Evolutionary conservation across 2,888 invertebrate species (phyloP).

Genomic region (Meganola albula): DNA sequence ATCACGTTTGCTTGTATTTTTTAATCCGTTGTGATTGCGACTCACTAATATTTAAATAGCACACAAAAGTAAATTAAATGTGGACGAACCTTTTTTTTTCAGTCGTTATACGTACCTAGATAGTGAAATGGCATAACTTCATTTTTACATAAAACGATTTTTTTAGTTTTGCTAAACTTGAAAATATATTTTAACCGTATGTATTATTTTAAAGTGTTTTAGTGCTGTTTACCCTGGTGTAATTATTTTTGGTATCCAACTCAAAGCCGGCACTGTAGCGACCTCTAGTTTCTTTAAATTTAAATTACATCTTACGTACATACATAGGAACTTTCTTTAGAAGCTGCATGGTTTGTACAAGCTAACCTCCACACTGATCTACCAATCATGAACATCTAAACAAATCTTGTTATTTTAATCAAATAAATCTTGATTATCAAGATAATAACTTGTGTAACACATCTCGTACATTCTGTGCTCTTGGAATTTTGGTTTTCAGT

Average conservation of each 20-base stretch:
- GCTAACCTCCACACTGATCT: conserved; percentile 76
- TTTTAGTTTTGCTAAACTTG: too few species aligned
- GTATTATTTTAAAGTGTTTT: too few species aligned
- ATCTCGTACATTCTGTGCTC: conserved; percentile 34
- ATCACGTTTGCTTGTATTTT: too few species aligned
- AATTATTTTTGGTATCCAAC: conserved; percentile 46
- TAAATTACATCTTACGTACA: conserved; percentile 77
- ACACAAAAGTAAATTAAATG: too few species aligned
- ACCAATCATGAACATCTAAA: conserved; percentile 69
- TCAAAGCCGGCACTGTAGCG: conserved; percentile 49
- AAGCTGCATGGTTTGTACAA: conserved; percentile 78
- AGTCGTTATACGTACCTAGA: too few species aligned
- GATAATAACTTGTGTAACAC: conserved; percentile 44
- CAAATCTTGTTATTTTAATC: conserved; percentile 57
- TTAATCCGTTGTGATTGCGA: too few species aligned
- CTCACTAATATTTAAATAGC: too few species aligned
- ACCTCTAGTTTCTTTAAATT: conserved; percentile 67
- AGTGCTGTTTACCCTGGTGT: conserved; percentile 65
- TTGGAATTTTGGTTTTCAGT: conserved; percentile 23
- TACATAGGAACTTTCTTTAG: conserved; percentile 78
- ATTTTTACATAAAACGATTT: too few species aligned
- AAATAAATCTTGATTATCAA: conserved; percentile 61
- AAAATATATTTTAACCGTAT: too few species aligned
- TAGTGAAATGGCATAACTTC: too few species aligned
- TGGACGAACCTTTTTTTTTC: too few species aligned